These are phyloP conservation scores for Pandemis cinnamomeana DNA, from an alignment of 2,888 invertebrate genomes.

Conservation along the genomic window DNA sequence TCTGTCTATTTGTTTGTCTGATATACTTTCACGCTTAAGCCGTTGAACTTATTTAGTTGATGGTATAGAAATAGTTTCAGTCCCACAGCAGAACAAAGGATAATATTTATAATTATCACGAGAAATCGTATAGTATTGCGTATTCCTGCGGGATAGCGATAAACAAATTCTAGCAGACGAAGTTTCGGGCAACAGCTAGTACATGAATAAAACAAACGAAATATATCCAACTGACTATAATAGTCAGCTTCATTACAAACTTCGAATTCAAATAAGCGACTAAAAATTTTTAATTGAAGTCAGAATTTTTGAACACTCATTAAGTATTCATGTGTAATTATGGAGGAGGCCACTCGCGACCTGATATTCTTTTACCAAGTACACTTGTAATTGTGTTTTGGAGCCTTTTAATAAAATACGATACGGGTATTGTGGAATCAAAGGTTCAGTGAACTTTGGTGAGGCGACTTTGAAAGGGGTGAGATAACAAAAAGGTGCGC, in stretches of 20 bases:
- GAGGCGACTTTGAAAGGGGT: background rate
- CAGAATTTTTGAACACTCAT: conserved; percentile 16
- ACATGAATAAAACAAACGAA: too few relatives aligned
- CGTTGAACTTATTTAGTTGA: too few relatives aligned
- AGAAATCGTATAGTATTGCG: too few relatives aligned
- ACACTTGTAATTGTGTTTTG: background rate
- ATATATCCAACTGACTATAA: background rate
- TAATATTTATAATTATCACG: too few relatives aligned
- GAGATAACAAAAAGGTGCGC: background rate
- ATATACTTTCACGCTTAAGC: too few relatives aligned
- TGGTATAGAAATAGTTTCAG: too few relatives aligned
- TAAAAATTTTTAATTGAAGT: conserved; percentile 9
- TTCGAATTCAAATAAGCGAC: background rate
- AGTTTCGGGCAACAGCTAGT: too few relatives aligned
- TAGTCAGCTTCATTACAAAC: conserved; percentile 6
- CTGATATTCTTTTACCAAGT: background rate
- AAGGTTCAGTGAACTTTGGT: background rate
- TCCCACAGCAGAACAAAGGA: too few relatives aligned
- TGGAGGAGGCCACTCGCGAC: background rate
- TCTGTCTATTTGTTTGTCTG: too few relatives aligned
- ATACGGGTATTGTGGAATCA: background rate
- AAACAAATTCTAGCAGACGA: too few relatives aligned
- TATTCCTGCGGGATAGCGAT: too few relatives aligned
- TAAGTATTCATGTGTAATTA: conserved; percentile 9
- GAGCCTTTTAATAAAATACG: background rate